Percentiles rank a stretch among this genome's conserved stretches.
These are phyloP conservation scores for Kryptolebias ocellatus DNA, from an alignment of 2,797 vertebrate species.

Conservation along the genomic window DNA sequence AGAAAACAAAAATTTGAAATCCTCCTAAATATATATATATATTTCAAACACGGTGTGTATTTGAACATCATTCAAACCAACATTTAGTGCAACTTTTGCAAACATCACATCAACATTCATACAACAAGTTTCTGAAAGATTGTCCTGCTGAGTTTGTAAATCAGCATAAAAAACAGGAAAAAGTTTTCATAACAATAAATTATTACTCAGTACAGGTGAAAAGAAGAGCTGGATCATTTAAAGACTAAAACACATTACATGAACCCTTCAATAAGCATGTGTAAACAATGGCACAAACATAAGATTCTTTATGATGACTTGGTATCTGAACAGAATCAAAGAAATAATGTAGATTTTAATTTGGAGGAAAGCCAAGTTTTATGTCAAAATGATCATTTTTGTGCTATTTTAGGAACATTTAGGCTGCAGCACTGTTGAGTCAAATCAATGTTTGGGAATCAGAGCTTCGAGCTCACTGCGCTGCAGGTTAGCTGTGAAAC, in stretches of 20 bases:
- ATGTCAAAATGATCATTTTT: not conserved
- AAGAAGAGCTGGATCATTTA: conserved; percentile 15
- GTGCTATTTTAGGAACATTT: not conserved
- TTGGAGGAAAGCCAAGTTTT: too few species aligned
- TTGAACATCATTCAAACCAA: conserved; percentile 30
- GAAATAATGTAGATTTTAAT: too few species aligned
- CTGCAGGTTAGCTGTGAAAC: not conserved
- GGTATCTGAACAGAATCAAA: too few species aligned
- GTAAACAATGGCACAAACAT: too few species aligned
- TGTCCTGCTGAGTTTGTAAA: conserved; percentile 36
- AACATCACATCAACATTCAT: conserved; percentile 47
- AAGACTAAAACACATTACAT: conserved; percentile 16
- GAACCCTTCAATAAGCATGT: too few species aligned
- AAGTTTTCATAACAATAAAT: conserved; percentile 3
- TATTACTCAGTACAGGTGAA: not conserved
- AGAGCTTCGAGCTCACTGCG: not conserved
- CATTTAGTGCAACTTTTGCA: conserved; percentile 65
- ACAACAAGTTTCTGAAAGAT: conserved; percentile 22
- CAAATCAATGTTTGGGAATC: not conserved
- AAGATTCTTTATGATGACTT: too few species aligned
- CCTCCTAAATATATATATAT: conserved; percentile 11
- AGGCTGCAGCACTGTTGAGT: not conserved
- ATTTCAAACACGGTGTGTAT: conserved; percentile 31
- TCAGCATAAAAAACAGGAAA: not conserved
- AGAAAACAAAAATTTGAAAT: not conserved